A percentile compares a stretch with the other conserved stretches of the same genome.
These are phyloP conservation scores for Falco punctatus DNA, from an alignment of 2,113 vertebrate genomes.

Conservation along the genomic window DNA sequence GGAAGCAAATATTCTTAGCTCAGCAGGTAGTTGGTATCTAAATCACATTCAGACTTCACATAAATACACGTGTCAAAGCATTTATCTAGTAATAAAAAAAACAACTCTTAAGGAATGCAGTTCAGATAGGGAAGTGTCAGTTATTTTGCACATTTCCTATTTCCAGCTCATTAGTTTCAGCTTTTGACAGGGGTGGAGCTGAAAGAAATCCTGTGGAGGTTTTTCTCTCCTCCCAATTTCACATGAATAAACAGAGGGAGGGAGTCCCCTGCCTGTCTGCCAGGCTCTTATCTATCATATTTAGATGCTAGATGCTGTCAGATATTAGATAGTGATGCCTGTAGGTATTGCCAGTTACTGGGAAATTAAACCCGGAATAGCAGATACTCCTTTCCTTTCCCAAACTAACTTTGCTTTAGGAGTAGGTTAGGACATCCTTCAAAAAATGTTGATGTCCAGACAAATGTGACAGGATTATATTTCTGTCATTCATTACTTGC, in stretches of 20 bases:
- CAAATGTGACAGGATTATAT: background rate
- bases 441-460: conserved; percentile 9
- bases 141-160: conserved; percentile 58
- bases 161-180: conserved; percentile 68
- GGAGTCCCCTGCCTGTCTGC: conserved; percentile 66
- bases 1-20: conserved; percentile 66
- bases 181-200: conserved; percentile 71
- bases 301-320: conserved; percentile 66
- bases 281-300: conserved; percentile 69
- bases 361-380: conserved; percentile 45
- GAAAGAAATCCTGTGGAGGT: conserved; percentile 65
- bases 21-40: conserved; percentile 71
- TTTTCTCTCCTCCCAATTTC: conserved; percentile 68
- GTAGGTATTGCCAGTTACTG: conserved; percentile 60
- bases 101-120: conserved; percentile 65
- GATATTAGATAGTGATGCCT: conserved; percentile 54
- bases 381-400: background rate
- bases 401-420: background rate
- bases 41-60: conserved; percentile 64
- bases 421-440: background rate
- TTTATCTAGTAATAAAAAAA: conserved; percentile 73
- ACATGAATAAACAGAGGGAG: conserved; percentile 68
- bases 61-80: conserved; percentile 69
- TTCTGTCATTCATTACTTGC: conserved; percentile 4
- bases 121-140: conserved; percentile 60